A percentile compares a stretch with the other conserved stretches of the same genome.
phyloP scores from a whole-genome alignment of 92 coral and sea anemone genomes.

The Palythoa heliodiscus region DNA sequence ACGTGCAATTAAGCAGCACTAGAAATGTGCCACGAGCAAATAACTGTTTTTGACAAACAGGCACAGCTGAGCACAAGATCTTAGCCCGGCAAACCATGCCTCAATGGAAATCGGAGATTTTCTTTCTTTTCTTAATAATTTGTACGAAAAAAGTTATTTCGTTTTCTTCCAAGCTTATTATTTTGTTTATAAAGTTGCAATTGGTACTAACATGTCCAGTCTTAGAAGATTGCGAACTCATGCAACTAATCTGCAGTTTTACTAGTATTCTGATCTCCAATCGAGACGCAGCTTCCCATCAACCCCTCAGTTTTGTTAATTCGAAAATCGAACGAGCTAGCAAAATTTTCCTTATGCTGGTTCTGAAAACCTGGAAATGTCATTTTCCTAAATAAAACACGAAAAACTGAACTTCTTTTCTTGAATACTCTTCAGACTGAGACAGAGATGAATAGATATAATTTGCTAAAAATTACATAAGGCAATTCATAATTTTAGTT shows the following conservation, averaged over 20 bases:
- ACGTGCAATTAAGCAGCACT: background rate
- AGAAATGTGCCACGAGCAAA: background rate
- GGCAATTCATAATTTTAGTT: no score
- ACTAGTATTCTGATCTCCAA: no score
- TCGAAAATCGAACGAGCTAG: no score
- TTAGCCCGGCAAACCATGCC: background rate
- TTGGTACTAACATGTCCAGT: background rate
- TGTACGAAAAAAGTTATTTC: background rate
- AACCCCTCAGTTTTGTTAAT: no score
- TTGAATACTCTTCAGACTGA: no score
- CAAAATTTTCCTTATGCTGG: no score
- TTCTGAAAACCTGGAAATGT: background rate
- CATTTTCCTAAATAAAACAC: background rate
- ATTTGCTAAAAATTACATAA: no score
- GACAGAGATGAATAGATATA: no score
- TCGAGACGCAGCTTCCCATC: no score
- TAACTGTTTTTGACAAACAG: background rate
- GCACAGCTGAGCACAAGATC: background rate
- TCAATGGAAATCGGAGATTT: background rate
- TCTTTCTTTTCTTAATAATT: background rate
- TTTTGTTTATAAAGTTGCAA: background rate
- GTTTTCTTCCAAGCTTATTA: background rate
- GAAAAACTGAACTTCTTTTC: no score
- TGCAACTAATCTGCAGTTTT: no score
- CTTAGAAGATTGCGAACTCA: no score